Conservation (phyloP, 2,888 invertebrate species). For the Coelogynopora nodosa region DNA sequence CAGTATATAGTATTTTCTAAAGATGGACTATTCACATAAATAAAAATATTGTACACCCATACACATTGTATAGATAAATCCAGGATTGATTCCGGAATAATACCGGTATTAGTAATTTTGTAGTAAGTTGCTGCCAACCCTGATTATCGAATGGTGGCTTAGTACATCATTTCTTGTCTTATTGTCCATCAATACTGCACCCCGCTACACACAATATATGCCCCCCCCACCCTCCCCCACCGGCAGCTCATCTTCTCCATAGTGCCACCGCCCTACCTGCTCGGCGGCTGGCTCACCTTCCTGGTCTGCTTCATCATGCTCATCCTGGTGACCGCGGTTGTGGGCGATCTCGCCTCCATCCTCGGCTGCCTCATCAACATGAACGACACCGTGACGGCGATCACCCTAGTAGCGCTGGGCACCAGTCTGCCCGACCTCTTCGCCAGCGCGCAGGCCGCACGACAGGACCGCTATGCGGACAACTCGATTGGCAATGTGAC, state of each 20-base stretch:
- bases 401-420: slow-evolving; percentile 66
- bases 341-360: slow-evolving; percentile 66
- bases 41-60: too few relatives aligned
- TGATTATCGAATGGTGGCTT: too few relatives aligned
- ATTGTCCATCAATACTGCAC: too few relatives aligned
- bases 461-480: slow-evolving; percentile 66
- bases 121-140: too few relatives aligned
- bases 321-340: slow-evolving; percentile 66
- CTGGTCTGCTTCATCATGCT: slow-evolving; percentile 64
- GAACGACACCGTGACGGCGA: slow-evolving; percentile 64
- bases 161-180: too few relatives aligned
- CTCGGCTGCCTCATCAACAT: slow-evolving; percentile 67
- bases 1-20: too few relatives aligned
- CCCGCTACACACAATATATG: too few relatives aligned
- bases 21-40: too few relatives aligned
- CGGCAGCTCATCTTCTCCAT: slow-evolving; percentile 65
- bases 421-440: slow-evolving; percentile 67
- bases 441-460: slow-evolving; percentile 66
- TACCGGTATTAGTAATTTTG: too few relatives aligned
- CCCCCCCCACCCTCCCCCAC: too few relatives aligned
- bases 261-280: slow-evolving; percentile 65
- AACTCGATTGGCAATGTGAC: slow-evolving; percentile 68
- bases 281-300: slow-evolving; percentile 67
- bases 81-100: too few relatives aligned
- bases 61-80: too few relatives aligned